These are phyloP conservation scores for Onychomys torridus DNA, from an alignment of 2,797 vertebrate species.

Conservation along the genomic window DNA sequence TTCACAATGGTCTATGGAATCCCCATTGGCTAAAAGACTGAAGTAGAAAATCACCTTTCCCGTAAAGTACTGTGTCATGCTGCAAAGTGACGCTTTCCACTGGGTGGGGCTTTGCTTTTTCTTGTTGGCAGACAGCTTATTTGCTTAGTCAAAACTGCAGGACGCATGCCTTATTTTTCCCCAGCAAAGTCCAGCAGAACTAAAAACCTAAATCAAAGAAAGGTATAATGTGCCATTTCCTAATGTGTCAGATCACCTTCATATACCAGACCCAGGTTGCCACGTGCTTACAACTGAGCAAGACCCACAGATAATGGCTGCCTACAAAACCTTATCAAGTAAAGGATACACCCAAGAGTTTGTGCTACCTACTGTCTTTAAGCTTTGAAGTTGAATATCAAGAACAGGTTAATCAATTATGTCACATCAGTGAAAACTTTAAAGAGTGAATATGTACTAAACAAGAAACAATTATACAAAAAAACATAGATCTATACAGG, in stretches of 20 bases:
- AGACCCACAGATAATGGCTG: not conserved
- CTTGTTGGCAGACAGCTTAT: constrained; percentile 36
- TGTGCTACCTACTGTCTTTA: not conserved
- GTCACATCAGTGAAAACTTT: not conserved
- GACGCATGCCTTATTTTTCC: not conserved
- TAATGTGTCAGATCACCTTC: not conserved
- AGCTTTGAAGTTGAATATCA: not conserved
- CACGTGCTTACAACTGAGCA: not conserved
- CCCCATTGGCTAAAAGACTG: constrained; percentile 13
- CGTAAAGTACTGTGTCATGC: constrained; percentile 64
- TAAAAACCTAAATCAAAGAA: not conserved
- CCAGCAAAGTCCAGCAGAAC: not conserved
- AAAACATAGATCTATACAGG: not conserved
- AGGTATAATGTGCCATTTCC: constrained; percentile 21
- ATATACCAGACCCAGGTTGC: not conserved
- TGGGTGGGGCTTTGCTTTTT: constrained; percentile 66
- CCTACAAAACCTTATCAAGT: not conserved
- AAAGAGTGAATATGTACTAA: not conserved
- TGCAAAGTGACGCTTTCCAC: constrained; percentile 60
- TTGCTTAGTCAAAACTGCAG: constrained; percentile 42
- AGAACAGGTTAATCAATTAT: not conserved
- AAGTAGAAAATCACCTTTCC: constrained; percentile 73
- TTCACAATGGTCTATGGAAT: not conserved
- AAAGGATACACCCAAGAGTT: not conserved
- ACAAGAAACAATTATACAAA: not conserved